phyloP scores from a whole-genome alignment of 2,888 invertebrate species.

The Nomada hirtipes region DNA sequence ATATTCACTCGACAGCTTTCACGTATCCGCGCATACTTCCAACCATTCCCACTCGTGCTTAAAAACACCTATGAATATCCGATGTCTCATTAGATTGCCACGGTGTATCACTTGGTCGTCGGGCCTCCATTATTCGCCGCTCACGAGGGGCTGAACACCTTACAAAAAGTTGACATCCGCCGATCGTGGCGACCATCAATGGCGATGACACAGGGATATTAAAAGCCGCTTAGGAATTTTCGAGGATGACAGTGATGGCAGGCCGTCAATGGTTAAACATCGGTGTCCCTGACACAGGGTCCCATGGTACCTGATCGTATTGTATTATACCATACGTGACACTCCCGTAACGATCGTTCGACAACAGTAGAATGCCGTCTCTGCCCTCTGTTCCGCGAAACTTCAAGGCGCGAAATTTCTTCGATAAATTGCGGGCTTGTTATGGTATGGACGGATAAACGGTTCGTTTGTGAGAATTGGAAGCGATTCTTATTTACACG shows the following conservation, averaged over 20 bases:
- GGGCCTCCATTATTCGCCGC: conserved; percentile 24
- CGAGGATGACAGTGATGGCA: conserved; percentile 55
- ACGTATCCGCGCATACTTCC: not conserved
- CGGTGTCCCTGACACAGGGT: conserved; percentile 44
- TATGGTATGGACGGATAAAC: too few relatives aligned
- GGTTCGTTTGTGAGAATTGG: too few relatives aligned
- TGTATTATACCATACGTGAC: conserved; percentile 11
- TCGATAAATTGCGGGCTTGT: conserved; percentile 14
- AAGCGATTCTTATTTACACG: conserved; percentile 11
- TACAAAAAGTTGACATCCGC: conserved; percentile 55
- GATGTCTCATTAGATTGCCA: conserved; percentile 36
- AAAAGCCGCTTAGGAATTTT: conserved; percentile 41
- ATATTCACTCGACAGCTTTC: not conserved
- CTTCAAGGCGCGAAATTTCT: conserved; percentile 1
- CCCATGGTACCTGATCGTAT: conserved; percentile 5
- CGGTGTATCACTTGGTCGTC: conserved; percentile 8
- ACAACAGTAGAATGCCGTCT: conserved; percentile 2
- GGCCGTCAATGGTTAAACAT: conserved; percentile 53
- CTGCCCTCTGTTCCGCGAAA: conserved; percentile 5
- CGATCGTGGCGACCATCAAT: conserved; percentile 62
- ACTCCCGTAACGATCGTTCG: not conserved
- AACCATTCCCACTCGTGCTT: conserved; percentile 1
- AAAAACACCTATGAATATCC: not conserved
- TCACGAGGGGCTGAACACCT: conserved; percentile 43
- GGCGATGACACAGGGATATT: conserved; percentile 68